These are phyloP conservation scores for Synanthedon myopaeformis DNA, from an alignment of 2,888 invertebrate genomes.

Conservation along the genomic window DNA sequence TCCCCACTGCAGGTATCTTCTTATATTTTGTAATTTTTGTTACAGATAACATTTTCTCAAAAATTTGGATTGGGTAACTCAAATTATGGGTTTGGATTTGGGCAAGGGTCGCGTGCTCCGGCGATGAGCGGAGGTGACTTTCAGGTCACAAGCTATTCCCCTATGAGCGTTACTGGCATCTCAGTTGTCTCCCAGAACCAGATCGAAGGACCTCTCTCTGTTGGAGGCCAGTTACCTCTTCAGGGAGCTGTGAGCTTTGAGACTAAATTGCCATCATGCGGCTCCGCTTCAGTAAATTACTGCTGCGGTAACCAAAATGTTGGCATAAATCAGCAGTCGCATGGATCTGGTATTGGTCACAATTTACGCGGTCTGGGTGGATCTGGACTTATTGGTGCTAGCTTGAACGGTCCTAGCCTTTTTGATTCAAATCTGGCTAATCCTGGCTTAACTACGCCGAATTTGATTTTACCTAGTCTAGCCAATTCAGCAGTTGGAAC, in stretches of 20 bases:
- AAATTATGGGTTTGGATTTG: background rate
- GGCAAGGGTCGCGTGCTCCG: slow-evolving; percentile 3
- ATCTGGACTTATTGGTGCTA: background rate
- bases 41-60: background rate
- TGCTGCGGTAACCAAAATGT: slow-evolving; percentile 29
- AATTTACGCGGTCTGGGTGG: background rate
- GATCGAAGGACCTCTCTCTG: slow-evolving; percentile 19
- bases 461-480: background rate
- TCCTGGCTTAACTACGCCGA: background rate
- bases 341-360: background rate
- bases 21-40: background rate
- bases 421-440: background rate
- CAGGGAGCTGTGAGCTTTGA: slow-evolving; percentile 24
- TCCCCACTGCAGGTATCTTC: too few species aligned
- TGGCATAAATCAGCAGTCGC: slow-evolving; percentile 11
- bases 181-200: slow-evolving; percentile 24
- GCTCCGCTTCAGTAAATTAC: slow-evolving; percentile 27
- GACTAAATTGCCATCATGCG: slow-evolving; percentile 28
- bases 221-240: slow-evolving; percentile 18
- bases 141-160: slow-evolving; percentile 15
- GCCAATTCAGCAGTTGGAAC: background rate
- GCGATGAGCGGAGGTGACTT: slow-evolving; percentile 1
- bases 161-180: slow-evolving; percentile 21
- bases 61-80: background rate
- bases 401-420: background rate